Conservation (phyloP, 2,113 vertebrate species). For the Poeciliopsis retropinna region DNA sequence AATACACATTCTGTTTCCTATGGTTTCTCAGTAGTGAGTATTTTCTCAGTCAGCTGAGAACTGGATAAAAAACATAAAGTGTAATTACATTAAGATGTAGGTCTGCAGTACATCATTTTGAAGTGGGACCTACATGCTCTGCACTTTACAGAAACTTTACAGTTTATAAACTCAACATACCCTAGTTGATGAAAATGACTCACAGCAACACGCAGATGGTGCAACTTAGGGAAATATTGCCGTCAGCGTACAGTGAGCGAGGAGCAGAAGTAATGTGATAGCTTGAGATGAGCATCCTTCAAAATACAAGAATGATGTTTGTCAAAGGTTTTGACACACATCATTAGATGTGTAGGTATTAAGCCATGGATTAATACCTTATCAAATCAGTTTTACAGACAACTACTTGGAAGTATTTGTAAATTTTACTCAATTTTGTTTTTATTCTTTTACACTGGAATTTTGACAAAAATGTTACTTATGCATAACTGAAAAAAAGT, state of each 20-base stretch:
- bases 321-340: neutral
- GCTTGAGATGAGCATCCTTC: neutral
- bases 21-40: neutral
- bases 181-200: slow-evolving; percentile 6
- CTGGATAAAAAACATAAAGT: neutral
- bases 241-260: neutral
- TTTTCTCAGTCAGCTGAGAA: neutral
- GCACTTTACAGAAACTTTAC: neutral
- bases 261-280: neutral
- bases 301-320: neutral
- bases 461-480: neutral
- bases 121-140: neutral
- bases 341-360: too few species aligned
- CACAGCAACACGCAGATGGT: neutral
- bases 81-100: neutral
- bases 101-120: neutral
- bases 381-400: neutral
- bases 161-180: neutral
- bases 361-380: neutral
- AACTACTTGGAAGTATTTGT: neutral
- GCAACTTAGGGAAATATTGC: neutral
- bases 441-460: neutral
- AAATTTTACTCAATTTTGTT: neutral
- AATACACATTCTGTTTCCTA: neutral
- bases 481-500: neutral